Evolutionary conservation across 2,888 invertebrate species (phyloP).

Genomic region (Holacanthella duospinosa): DNA sequence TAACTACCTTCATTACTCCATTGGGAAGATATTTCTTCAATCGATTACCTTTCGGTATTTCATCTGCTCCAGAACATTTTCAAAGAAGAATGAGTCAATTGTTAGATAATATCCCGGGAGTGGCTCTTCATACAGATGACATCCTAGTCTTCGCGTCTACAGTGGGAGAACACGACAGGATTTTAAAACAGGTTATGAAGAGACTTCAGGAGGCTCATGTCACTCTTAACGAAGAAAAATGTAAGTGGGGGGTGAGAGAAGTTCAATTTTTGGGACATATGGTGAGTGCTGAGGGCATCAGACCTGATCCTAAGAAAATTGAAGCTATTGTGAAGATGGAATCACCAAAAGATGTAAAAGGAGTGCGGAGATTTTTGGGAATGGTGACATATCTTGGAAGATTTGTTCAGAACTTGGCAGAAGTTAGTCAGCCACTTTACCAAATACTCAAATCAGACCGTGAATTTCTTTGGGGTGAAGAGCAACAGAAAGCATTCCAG

Average conservation of each 20-base stretch:
- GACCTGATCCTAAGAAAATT: conserved; percentile 38
- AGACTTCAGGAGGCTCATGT: background rate
- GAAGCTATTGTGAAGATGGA: conserved; percentile 38
- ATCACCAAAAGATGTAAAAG: conserved; percentile 30
- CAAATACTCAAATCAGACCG: conserved; percentile 36
- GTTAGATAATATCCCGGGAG: background rate
- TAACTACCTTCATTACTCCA: no score
- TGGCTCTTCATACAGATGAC: conserved; percentile 8
- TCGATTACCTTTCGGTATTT: no score
- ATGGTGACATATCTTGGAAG: conserved; percentile 40
- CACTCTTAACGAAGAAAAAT: conserved; percentile 32
- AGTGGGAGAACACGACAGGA: conserved; percentile 11
- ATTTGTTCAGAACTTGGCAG: conserved; percentile 39
- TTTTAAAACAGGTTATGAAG: conserved; percentile 1
- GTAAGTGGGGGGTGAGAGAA: conserved; percentile 30
- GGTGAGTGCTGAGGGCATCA: conserved; percentile 36
- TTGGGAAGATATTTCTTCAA: no score
- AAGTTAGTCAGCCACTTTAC: conserved; percentile 38
- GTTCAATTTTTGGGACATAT: conserved; percentile 38
- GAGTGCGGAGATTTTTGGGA: conserved; percentile 38
- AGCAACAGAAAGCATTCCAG: conserved; percentile 35
- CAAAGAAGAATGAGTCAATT: conserved; percentile 12
- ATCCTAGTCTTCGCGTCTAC: conserved; percentile 2
- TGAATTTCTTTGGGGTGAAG: conserved; percentile 34
- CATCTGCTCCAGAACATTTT: no score